Conservation (phyloP, 2,888 invertebrate genomes). For the Standfussiana lucernea region DNA sequence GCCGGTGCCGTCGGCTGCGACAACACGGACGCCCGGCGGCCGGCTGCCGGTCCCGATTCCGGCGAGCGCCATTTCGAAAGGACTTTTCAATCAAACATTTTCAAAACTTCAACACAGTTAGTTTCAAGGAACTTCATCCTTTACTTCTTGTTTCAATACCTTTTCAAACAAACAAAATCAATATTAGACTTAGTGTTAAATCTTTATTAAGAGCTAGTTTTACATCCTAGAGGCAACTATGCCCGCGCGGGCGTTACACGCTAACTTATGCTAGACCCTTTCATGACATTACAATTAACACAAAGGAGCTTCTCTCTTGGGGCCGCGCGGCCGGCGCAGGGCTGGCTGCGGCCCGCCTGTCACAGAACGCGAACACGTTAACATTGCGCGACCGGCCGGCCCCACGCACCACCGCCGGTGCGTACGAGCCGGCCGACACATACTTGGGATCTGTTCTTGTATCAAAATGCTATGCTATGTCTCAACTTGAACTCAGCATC, state of each 20-base stretch:
- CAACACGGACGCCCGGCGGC: conserved; percentile 74
- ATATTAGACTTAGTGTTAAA: conserved; percentile 91
- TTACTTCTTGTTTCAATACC: conserved; percentile 96
- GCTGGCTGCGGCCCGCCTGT: conserved; percentile 62
- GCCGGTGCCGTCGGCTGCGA: conserved; percentile 80
- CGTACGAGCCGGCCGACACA: conserved; percentile 81
- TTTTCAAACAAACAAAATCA: conserved; percentile 95
- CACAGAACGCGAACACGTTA: conserved; percentile 54
- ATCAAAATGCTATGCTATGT: conserved; percentile 83
- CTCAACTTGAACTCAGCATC: conserved; percentile 84
- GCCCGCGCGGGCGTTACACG: conserved; percentile 80
- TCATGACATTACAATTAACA: conserved; percentile 70
- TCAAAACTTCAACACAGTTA: conserved; percentile 90
- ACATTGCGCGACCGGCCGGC: conserved; percentile 72
- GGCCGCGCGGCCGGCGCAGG: conserved; percentile 62
- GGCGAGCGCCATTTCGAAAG: conserved; percentile 86
- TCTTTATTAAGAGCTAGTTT: conserved; percentile 88
- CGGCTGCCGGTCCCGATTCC: conserved; percentile 82
- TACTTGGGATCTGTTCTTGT: conserved; percentile 79
- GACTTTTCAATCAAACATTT: conserved; percentile 89
- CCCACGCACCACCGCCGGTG: too few species aligned
- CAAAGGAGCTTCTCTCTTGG: conserved; percentile 68
- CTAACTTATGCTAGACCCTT: conserved; percentile 86
- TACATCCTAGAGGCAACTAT: conserved; percentile 86
- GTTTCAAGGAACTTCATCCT: conserved; percentile 93